phyloP scores from a whole-genome alignment of 2,888 invertebrate genomes.

The Deilephila porcellus region DNA sequence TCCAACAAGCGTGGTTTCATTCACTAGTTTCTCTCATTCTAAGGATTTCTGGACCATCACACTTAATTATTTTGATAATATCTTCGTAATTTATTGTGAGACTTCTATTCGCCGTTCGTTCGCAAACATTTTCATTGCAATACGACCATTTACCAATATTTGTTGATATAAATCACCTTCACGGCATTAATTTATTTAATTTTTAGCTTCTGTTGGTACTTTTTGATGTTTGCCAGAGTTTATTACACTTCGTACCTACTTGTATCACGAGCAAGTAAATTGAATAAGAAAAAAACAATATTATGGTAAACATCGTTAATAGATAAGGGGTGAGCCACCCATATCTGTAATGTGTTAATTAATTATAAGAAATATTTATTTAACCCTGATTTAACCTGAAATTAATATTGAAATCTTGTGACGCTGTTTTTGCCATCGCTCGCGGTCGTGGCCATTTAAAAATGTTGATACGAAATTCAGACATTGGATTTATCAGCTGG shows the following conservation, averaged over 20 bases:
- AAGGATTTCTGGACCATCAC: background rate
- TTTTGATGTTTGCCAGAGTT: background rate
- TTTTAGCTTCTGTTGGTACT: background rate
- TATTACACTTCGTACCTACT: constrained; percentile 23
- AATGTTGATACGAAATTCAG: constrained; percentile 50
- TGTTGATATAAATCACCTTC: background rate
- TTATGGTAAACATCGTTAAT: constrained; percentile 18
- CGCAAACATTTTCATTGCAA: background rate
- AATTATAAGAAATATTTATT: constrained; percentile 30
- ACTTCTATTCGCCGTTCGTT: background rate
- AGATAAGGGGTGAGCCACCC: constrained; percentile 21
- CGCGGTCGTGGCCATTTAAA: constrained; percentile 23
- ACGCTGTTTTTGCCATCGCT: constrained; percentile 26
- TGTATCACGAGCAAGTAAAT: constrained; percentile 2
- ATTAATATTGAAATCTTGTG: constrained; percentile 27
- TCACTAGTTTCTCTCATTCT: background rate
- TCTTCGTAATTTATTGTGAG: constrained; percentile 3
- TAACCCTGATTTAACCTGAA: constrained; percentile 28
- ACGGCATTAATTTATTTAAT: background rate
- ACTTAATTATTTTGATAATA: constrained; percentile 11
- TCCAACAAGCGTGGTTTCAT: background rate
- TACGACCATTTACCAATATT: background rate
- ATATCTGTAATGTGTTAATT: constrained; percentile 31
- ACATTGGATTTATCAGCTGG: constrained; percentile 47
- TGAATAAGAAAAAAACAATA: constrained; percentile 2